Percentiles rank a stretch among this genome's conserved stretches.
These are phyloP conservation scores for Vombatus ursinus DNA, from an alignment of 2,113 vertebrate species.

Conservation along the genomic window DNA sequence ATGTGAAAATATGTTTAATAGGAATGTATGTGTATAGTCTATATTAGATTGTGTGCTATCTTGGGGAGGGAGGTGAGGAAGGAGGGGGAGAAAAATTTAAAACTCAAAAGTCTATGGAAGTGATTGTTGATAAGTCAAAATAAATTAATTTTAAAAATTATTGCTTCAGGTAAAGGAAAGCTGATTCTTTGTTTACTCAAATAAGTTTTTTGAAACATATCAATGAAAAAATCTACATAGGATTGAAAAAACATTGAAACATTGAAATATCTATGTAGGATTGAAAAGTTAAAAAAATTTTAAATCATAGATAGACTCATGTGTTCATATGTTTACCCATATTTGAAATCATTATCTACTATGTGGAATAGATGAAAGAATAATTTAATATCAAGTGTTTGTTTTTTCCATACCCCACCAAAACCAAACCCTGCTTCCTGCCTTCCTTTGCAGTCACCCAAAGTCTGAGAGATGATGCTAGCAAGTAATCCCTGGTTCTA, in stretches of 20 bases:
- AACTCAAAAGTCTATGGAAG: too few species aligned
- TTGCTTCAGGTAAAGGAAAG: not conserved
- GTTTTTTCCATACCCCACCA: not conserved
- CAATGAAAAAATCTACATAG: not conserved
- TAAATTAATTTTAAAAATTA: too few species aligned
- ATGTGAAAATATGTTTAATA: too few species aligned
- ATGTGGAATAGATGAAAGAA: not conserved
- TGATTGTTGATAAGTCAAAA: too few species aligned
- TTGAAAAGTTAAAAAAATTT: not conserved
- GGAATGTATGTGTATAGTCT: too few species aligned
- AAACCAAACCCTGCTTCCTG: slow-evolving; percentile 68
- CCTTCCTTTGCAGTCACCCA: slow-evolving; percentile 71
- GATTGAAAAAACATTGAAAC: too few species aligned
- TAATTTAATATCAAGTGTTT: not conserved
- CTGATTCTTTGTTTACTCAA: not conserved
- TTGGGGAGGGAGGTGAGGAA: too few species aligned
- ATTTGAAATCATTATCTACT: too few species aligned
- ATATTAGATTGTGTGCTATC: too few species aligned
- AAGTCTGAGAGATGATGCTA: slow-evolving; percentile 74
- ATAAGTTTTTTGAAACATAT: not conserved
- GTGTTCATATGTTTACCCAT: not conserved
- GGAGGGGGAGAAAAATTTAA: too few species aligned
- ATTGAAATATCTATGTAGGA: not conserved
- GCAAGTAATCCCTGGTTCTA: slow-evolving; percentile 76
- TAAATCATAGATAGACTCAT: not conserved